Percentiles rank a stretch among this genome's conserved stretches.
Conservation (phyloP, 2,113 vertebrate genomes). For the Plotosus lineatus region DNA sequence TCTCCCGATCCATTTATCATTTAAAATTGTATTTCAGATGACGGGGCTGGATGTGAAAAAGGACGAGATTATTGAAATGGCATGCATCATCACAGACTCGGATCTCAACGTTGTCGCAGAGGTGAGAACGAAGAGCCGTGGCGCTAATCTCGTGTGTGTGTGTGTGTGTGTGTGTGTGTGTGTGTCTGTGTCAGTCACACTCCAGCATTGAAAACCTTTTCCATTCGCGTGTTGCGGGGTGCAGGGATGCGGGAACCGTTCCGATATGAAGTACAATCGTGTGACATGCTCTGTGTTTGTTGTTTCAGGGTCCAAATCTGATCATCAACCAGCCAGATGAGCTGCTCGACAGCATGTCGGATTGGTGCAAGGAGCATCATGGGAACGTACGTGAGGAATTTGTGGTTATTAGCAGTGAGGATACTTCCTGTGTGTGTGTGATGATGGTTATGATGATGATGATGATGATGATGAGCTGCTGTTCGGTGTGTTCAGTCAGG, state of each 20-base stretch:
- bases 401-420: background rate
- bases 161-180: no score
- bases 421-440: slow-evolving; percentile 41
- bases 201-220: background rate
- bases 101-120: slow-evolving; percentile 88
- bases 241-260: background rate
- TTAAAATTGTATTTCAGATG: slow-evolving; percentile 76
- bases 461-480: slow-evolving; percentile 33
- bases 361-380: slow-evolving; percentile 96
- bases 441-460: no score
- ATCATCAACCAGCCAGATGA: slow-evolving; percentile 91
- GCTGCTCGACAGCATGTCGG: slow-evolving; percentile 91
- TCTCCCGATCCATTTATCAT: background rate
- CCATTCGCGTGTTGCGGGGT: background rate
- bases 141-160: no score
- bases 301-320: slow-evolving; percentile 87
- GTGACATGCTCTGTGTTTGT: background rate
- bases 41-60: slow-evolving; percentile 93
- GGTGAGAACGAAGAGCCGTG: slow-evolving; percentile 64
- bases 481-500: slow-evolving; percentile 81
- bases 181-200: background rate
- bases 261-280: no score
- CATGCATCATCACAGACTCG: slow-evolving; percentile 90
- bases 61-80: slow-evolving; percentile 96
- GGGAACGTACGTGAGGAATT: slow-evolving; percentile 78